Conservation (phyloP, 2,113 vertebrate genomes). For the Dasypus novemcinctus region DNA sequence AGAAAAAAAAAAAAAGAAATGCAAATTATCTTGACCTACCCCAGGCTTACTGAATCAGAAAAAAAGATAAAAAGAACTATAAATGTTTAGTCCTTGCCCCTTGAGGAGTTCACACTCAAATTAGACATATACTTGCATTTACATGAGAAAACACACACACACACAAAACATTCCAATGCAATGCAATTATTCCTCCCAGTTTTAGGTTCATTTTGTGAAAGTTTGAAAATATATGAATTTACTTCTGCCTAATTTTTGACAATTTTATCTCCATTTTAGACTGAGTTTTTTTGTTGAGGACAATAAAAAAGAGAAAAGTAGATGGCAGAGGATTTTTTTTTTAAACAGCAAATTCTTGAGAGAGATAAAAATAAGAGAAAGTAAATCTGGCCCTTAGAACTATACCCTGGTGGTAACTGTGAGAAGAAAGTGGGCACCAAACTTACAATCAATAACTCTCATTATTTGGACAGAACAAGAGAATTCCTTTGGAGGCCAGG, state of each 20-base stretch:
- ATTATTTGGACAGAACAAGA: background rate
- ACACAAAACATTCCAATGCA: background rate
- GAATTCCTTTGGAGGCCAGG: background rate
- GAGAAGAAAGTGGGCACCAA: background rate
- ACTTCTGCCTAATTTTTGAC: background rate
- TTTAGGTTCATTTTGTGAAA: conserved; percentile 5
- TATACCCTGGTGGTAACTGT: background rate
- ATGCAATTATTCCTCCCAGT: background rate
- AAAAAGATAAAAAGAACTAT: background rate
- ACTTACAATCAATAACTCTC: background rate
- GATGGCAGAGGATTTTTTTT: background rate
- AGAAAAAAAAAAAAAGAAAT: too few species aligned
- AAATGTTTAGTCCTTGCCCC: conserved; percentile 25
- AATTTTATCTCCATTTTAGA: background rate
- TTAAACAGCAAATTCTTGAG: background rate
- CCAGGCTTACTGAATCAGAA: too few species aligned
- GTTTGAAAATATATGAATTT: background rate
- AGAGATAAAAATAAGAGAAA: background rate
- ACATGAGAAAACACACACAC: background rate
- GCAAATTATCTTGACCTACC: too few species aligned
- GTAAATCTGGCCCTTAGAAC: background rate
- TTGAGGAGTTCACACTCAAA: background rate
- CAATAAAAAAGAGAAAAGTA: background rate
- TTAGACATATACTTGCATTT: background rate
- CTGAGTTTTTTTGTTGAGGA: background rate